Conservation (phyloP, 2,113 vertebrate genomes). For the Ameiurus melas region DNA sequence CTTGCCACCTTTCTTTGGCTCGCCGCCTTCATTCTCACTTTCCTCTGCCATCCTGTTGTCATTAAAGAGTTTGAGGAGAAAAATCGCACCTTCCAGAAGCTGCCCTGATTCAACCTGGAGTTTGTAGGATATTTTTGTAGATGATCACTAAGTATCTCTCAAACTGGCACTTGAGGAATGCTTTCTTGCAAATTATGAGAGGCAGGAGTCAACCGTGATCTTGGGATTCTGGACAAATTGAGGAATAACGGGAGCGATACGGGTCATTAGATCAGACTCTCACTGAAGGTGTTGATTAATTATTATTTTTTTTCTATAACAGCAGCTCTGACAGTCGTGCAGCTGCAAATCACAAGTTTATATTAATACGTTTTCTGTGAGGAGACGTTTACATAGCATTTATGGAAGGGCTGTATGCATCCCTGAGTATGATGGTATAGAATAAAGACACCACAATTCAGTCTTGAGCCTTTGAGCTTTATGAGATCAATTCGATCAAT, state of each 20-base stretch:
- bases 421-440: not conserved
- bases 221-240: not conserved
- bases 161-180: not conserved
- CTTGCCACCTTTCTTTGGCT: slow-evolving; percentile 21
- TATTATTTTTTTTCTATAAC: not conserved
- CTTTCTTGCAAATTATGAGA: not conserved
- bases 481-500: not conserved
- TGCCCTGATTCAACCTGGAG: not conserved
- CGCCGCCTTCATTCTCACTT: slow-evolving; percentile 26
- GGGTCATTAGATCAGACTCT: not conserved
- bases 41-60: slow-evolving; percentile 36
- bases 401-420: not conserved
- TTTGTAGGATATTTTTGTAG: not conserved
- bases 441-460: not conserved
- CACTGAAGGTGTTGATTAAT: not conserved
- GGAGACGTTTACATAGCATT: not conserved
- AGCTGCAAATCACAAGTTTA: not conserved
- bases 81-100: slow-evolving; percentile 24
- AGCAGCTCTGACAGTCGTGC: not conserved
- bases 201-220: not conserved
- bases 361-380: not conserved
- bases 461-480: not conserved
- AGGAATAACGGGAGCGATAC: not conserved
- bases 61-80: slow-evolving; percentile 34
- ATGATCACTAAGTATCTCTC: not conserved